Base-by-base conservation (phyloP, 1,140 invertebrate species). In the Leptoteleia sp. region DNA sequence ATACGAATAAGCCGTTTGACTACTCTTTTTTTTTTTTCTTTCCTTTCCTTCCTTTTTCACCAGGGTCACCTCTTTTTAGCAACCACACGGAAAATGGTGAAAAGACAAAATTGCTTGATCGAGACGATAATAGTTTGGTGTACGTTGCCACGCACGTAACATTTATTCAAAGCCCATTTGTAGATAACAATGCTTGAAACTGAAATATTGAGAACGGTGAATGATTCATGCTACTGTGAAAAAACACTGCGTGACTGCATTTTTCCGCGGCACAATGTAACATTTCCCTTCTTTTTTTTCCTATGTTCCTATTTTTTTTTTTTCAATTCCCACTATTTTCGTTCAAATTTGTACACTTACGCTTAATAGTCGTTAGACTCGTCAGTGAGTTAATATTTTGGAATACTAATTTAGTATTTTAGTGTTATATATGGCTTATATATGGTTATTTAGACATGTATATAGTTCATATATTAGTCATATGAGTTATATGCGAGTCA, bases 81-180 rank as follows among this genome's bases (percentile, higher is more conserved):
- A 59, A 59, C 27, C 54, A 31, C 38, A 55, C 50, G 25, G 35
- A 50, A 64, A 64, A 71, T 77, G 22, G 48, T 43, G 55, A 78
- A 72, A 78, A 78, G 59, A 52, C 25, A 65, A 72, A 72, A 78
- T 78, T 72, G 68, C 67, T 78, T 78, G 76, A 73, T 68, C 54
- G 67, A 67, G 54, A 73, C 68, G 76, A 78, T 78, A 78, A 78
- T 67, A 73, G 61, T 61, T 78, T 35, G 61, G 61, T 71, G 43
- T 59, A 72, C 38, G 29, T 67, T 76, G 61, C 61, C 61, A 78
- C 68, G 68, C 45, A 67, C 54, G 62, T 68, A 78, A 78, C 76
- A 78, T 72, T 78, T 78, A 78, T 78, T 78, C 68, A 68, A 78
- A 78, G 68, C 67, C 76, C 68, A 78, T 78, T 78, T 78, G 76